These are phyloP conservation scores for Syndactyla subalaris DNA, from an alignment of 2,797 vertebrate species.

Conservation along the genomic window DNA sequence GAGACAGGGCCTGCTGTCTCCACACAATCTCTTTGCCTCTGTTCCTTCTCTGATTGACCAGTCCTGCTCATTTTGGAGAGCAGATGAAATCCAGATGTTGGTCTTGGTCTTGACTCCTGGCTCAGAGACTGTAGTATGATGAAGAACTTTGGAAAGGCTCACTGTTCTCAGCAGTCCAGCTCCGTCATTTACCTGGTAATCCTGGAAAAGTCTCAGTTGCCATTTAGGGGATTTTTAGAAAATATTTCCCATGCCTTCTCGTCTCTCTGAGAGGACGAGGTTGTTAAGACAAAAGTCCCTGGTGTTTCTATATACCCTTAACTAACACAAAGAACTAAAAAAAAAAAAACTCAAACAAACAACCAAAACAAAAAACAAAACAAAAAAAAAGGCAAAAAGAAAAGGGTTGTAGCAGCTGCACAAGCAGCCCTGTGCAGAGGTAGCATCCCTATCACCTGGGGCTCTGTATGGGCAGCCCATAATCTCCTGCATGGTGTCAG, in stretches of 20 bases:
- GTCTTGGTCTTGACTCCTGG: neutral
- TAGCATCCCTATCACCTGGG: neutral
- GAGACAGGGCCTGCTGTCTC: neutral
- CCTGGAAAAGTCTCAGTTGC: slow-evolving; percentile 13
- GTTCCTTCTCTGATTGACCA: neutral
- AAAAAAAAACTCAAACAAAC: neutral
- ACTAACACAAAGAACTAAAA: neutral
- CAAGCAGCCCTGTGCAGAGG: neutral
- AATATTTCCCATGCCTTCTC: neutral
- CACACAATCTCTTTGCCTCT: neutral
- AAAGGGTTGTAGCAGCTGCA: neutral
- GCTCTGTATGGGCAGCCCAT: neutral
- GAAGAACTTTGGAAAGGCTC: neutral
- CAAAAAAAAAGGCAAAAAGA: neutral
- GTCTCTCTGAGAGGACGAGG: neutral
- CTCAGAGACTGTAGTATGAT: neutral
- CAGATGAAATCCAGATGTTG: slow-evolving; percentile 5
- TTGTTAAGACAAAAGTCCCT: neutral
- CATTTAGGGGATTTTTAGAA: slow-evolving; percentile 12
- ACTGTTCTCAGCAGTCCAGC: neutral
- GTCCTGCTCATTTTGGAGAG: neutral
- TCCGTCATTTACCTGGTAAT: slow-evolving; percentile 28
- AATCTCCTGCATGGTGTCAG: neutral
- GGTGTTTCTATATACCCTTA: neutral
- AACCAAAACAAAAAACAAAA: neutral